Base-by-base conservation (phyloP, 2,888 invertebrate genomes). In the Tiphia femorata region DNA sequence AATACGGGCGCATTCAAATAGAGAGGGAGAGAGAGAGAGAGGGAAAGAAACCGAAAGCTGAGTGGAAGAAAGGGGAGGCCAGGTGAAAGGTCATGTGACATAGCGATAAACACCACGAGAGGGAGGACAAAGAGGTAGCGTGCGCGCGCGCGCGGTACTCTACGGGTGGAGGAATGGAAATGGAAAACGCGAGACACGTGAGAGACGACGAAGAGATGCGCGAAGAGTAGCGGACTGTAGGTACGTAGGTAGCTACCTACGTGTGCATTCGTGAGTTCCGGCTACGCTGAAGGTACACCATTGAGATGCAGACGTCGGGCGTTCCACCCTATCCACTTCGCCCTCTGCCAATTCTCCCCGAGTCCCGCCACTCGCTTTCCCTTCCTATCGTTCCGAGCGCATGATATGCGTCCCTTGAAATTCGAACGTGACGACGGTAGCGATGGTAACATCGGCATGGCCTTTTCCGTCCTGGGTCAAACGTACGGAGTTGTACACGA, bases 221-320 rank as follows among this genome's bases (percentile, higher is more conserved):
- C 25, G 25, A 30, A 30, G 10, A 25, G 25, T 6, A 25, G 8
- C 25, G 8, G 25, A n/a, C n/a, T n/a, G n/a, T n/a, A n/a, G n/a
- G n/a, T n/a, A n/a, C n/a, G n/a, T n/a, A n/a, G n/a, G n/a, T n/a
- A n/a, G n/a, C n/a, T n/a, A n/a, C n/a, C n/a, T 8, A 12, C 25
- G 12, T 23, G 41, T 41, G 44, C 44, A 25, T 25, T 14, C 43
- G 27, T 20, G 37, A 43, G 20, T 47, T 40, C 33, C 52, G 29
- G 12, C 49, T 30, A 25, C 55, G n/a, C n/a, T n/a, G 48, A 40
- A 42, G 49, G 49, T 42, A 37, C 43, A 23, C 41, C 49, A 64
- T 64, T 64, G 63, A 64, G 50, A 64, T 60, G 57, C 60, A 64
- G 60, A 60, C 51, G 41, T 40, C 59, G 56, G 35, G 19, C 29